Evolutionary conservation across 2,113 vertebrate species (phyloP).

Genomic region (Peromyscus californicus): DNA sequence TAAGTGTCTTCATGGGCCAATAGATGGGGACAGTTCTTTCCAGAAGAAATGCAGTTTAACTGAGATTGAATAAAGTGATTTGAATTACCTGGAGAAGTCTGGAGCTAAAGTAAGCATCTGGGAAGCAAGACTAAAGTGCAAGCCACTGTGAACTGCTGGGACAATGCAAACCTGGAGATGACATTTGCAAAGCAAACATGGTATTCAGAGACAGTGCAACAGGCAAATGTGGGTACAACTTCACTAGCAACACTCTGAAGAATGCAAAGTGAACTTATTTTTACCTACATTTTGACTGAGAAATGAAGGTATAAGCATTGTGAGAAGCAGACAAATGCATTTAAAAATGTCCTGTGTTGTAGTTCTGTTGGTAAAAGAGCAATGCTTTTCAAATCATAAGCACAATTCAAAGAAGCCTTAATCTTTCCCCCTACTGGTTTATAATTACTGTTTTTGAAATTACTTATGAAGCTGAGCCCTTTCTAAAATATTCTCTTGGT

Average conservation of each 20-base stretch:
- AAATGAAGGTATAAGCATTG: constrained; percentile 77
- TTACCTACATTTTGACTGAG: constrained; percentile 79
- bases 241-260: constrained; percentile 81
- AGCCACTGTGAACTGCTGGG: neutral
- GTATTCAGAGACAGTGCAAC: constrained; percentile 83
- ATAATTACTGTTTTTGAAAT: constrained; percentile 59
- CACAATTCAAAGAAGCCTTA: constrained; percentile 55
- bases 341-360: constrained; percentile 65
- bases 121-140: neutral
- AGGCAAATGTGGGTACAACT: constrained; percentile 80
- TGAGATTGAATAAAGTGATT: neutral
- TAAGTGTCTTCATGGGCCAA: neutral
- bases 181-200: constrained; percentile 78
- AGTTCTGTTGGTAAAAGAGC: constrained; percentile 50
- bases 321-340: constrained; percentile 26
- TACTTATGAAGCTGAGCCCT: constrained; percentile 45
- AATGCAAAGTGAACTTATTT: constrained; percentile 82
- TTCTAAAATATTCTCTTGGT: constrained; percentile 40
- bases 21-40: neutral
- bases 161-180: constrained; percentile 71
- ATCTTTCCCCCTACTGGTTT: constrained; percentile 37
- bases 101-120: neutral
- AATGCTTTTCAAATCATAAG: constrained; percentile 44
- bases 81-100: constrained; percentile 2
- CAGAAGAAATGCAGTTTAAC: neutral